These are phyloP conservation scores for Manis crassicaudata DNA, from an alignment of 2,797 vertebrate genomes.

Conservation along the genomic window DNA sequence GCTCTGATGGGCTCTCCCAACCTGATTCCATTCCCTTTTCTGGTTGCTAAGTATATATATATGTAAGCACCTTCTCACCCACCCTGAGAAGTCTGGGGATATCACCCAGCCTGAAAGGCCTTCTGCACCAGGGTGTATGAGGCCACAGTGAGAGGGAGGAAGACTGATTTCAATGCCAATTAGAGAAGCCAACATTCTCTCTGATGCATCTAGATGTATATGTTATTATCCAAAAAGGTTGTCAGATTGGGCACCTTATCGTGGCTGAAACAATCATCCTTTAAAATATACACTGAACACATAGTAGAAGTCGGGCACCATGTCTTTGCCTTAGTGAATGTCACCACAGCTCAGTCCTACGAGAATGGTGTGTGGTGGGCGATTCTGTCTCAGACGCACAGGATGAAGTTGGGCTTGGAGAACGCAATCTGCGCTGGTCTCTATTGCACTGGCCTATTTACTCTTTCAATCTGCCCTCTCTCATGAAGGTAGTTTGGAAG, in stretches of 20 bases:
- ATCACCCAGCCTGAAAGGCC: neutral
- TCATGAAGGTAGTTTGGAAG: neutral
- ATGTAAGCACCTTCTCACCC: neutral
- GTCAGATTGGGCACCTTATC: neutral
- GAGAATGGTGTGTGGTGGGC: neutral
- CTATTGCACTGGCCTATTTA: neutral
- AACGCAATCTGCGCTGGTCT: neutral
- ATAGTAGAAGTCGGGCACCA: neutral
- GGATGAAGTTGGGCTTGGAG: neutral
- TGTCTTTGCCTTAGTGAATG: neutral
- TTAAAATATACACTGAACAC: neutral
- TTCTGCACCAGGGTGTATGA: neutral
- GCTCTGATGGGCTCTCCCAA: neutral
- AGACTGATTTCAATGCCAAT: neutral
- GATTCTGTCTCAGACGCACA: neutral
- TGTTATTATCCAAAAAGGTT: neutral
- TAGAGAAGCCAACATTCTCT: neutral
- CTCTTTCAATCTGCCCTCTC: neutral
- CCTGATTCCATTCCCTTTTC: neutral
- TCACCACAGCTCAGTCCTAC: too few species aligned
- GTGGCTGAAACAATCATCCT: neutral
- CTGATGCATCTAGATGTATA: rapidly evolving
- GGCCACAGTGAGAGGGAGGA: neutral
- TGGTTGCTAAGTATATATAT: neutral
- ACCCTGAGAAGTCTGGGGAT: neutral